phyloP scores from a whole-genome alignment of 2,113 vertebrate species.

The Tragulus kanchil region DNA sequence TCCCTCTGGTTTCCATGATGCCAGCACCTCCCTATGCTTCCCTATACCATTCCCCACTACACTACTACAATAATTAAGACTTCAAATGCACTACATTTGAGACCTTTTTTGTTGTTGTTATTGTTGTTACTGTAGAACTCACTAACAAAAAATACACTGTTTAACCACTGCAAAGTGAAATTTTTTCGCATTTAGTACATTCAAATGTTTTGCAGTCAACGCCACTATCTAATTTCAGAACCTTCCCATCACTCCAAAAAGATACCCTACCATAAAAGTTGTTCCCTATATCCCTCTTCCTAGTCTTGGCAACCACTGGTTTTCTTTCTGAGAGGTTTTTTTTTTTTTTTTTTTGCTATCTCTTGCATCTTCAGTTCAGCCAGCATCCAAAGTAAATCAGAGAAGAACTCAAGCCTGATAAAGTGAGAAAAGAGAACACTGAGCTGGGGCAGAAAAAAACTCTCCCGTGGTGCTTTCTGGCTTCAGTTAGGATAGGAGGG shows the following conservation, averaged over 20 bases:
- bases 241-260: background rate
- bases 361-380: background rate
- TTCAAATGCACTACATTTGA: background rate
- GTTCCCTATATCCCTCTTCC: background rate
- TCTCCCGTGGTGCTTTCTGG: background rate
- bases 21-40: background rate
- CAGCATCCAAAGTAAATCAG: background rate
- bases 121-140: background rate
- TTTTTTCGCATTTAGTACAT: background rate
- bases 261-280: background rate
- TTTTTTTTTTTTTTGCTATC: background rate
- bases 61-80: background rate
- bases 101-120: background rate
- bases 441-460: background rate
- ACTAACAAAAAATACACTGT: background rate
- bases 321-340: background rate
- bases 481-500: background rate
- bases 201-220: background rate
- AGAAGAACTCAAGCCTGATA: background rate
- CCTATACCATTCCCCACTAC: background rate
- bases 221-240: background rate
- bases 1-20: background rate
- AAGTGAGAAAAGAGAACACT: background rate
- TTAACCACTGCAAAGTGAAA: background rate
- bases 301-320: background rate